Evolutionary conservation across 2,888 invertebrate genomes (phyloP), one percentile per base, ranked within the genome.

Genomic region (Tipula unca): DNA sequence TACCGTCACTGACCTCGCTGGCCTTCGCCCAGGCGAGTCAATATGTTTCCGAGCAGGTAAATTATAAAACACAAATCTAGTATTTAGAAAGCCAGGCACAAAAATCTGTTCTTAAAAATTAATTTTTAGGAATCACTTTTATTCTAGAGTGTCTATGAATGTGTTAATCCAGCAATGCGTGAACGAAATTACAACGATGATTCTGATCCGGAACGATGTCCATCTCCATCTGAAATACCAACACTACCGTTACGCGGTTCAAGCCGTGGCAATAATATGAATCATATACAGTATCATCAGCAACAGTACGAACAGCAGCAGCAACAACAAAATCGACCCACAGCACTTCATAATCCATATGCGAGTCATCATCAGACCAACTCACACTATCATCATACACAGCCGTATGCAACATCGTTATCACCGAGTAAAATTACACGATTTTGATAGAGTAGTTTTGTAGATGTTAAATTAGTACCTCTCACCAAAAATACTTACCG

Each of bases 111-210:
- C 35, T 83, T 83, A 32, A 83, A 14, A 83, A 83, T 83, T 83
- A 83, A 83, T 83, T 83, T 69, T 83, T 83, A 83, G 83, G 83
- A 83, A 83, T 83, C 35, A 84, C 39, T 32, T 87, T 82, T 85
- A 86, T 87, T 87, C 35, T 87, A 93, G 93, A 92, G 92, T 82
- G 91, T 93, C 84, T 93, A 93, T 87, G 93, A 93, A 89, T 93
- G 93, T 87, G 92, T 93, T 0, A 93, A 93, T 88, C 91, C 93
- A 85, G 92, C 93, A 85, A 90, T 91, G 91, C 89, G 91, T 0
- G 89, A 90, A 86, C 90, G 90, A 48, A 88, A 85, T 54, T 39
- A 39, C 36, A 85, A 85, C 32, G 86, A 86, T 13, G 86, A 87
- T 20, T 25, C 84, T 20, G 85, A 85, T 84, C 69, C 25, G 13